These are phyloP conservation scores for mouse (Mus musculus) DNA, from an alignment of 2,113 vertebrate species.

Conservation along the genomic window GRCm39 chr13:75226501-75227000, in stretches of 20 bases:
- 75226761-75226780: neutral
- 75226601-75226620: constrained; percentile 5
- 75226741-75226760: neutral
- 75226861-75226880: neutral
- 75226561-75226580: constrained; percentile 1
- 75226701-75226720: neutral
- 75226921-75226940: too few relatives aligned
- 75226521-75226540: neutral
- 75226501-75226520: neutral
- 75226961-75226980: too few relatives aligned
- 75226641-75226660: neutral
- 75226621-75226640: constrained; percentile 10
- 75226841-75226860: constrained; percentile 12
- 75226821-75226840: neutral
- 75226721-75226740: neutral
- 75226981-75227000: too few relatives aligned
- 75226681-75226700: neutral
- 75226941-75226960: too few relatives aligned
- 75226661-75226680: neutral
- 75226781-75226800: too few relatives aligned
- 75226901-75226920: too few relatives aligned
- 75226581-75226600: neutral
- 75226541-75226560: neutral
- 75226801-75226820: neutral
- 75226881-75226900: neutral